Evolutionary conservation across 2,113 vertebrate species (phyloP).

Genomic region (Etheostoma cragini): DNA sequence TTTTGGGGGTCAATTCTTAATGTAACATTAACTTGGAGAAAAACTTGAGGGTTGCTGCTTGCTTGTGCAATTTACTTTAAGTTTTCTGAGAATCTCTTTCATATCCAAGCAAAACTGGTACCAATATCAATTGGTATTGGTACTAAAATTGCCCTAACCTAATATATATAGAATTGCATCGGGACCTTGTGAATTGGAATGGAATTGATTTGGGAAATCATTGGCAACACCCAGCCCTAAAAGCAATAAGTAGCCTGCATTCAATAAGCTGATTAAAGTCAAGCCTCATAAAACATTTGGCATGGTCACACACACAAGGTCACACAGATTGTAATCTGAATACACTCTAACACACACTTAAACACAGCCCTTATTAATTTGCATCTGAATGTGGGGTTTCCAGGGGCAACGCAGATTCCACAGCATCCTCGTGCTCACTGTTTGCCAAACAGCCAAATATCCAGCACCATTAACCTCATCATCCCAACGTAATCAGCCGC

Average conservation of each 20-base stretch:
- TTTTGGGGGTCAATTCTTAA: too few species aligned
- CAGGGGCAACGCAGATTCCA: constrained; percentile 52
- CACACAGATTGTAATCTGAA: constrained; percentile 11
- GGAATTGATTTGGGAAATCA: too few species aligned
- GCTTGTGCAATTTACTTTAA: too few species aligned
- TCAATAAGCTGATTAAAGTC: constrained; percentile 17
- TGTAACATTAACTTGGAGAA: too few species aligned
- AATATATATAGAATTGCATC: too few species aligned
- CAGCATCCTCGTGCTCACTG: constrained; percentile 47
- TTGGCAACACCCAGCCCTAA: too few species aligned
- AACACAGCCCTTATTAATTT: constrained; percentile 32
- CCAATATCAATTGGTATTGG: too few species aligned
- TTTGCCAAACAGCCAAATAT: constrained; percentile 68
- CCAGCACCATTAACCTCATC: constrained; percentile 77
- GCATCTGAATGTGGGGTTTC: constrained; percentile 55
- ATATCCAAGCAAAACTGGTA: too few species aligned
- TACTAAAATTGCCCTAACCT: too few species aligned
- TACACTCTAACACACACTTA: constrained; percentile 24
- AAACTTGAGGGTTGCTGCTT: too few species aligned
- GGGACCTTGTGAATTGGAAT: too few species aligned
- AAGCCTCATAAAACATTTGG: neutral
- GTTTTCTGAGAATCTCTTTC: too few species aligned
- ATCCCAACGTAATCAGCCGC: constrained; percentile 71
- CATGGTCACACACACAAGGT: constrained; percentile 22
- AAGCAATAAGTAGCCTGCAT: neutral